A percentile compares a stretch with the other conserved stretches of the same genome.
phyloP scores from a whole-genome alignment of 2,797 vertebrate species.

The Acridotheres tristis region DNA sequence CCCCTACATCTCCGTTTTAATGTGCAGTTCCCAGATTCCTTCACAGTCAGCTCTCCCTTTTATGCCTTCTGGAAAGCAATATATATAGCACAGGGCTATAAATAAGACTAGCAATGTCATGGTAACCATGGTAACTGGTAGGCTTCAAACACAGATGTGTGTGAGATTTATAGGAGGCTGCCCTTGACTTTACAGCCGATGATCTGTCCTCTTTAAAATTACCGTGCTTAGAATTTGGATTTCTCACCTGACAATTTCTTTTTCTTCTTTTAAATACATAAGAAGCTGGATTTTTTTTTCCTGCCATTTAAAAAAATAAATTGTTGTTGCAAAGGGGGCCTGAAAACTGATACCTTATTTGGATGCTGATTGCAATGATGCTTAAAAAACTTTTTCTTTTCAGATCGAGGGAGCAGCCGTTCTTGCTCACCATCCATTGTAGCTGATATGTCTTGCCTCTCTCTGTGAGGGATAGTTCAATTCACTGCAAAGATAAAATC shows the following conservation, averaged over 20 bases:
- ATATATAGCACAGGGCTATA: conserved; percentile 74
- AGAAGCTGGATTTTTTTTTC: not conserved
- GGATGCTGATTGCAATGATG: not conserved
- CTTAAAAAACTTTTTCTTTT: not conserved
- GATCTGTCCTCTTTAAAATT: conserved; percentile 49
- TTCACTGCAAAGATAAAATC: not conserved
- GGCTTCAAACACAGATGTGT: conserved; percentile 63
- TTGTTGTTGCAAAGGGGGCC: not conserved
- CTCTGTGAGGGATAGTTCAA: not conserved
- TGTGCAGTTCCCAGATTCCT: conserved; percentile 61
- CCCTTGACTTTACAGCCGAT: conserved; percentile 58
- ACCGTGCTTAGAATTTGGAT: conserved; percentile 5
- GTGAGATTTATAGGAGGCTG: conserved; percentile 53
- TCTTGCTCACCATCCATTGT: not conserved
- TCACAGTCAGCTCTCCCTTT: conserved; percentile 70
- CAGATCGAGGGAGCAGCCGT: not conserved
- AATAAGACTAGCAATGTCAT: conserved; percentile 75
- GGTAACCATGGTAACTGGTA: conserved; percentile 74
- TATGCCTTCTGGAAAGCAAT: conserved; percentile 70
- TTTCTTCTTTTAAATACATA: not conserved
- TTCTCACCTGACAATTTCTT: not conserved
- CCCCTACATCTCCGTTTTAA: not conserved
- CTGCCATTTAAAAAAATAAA: not conserved
- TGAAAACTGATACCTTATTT: not conserved
- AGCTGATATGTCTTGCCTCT: not conserved